Evolutionary conservation across 2,113 vertebrate genomes (phyloP).

Genomic region (Burhinus bistriatus): DNA sequence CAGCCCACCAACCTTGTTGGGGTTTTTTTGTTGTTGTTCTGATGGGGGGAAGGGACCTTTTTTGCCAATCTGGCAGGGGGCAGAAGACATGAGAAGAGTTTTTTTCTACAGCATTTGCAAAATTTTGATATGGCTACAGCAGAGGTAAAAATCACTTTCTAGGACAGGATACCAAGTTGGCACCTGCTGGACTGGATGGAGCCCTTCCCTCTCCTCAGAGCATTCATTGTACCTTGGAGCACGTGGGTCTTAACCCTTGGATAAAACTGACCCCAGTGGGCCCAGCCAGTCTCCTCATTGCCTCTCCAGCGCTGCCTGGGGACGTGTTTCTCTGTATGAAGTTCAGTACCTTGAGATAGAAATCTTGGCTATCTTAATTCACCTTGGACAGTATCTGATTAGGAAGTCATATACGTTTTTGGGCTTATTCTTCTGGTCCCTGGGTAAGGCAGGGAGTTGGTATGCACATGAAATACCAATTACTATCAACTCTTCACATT

Average conservation of each 20-base stretch:
- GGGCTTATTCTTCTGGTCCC: background rate
- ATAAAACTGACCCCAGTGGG: background rate
- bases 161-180: background rate
- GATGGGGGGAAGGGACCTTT: background rate
- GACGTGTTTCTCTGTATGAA: background rate
- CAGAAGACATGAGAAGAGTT: accelerated
- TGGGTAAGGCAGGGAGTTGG: background rate
- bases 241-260: background rate
- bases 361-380: background rate
- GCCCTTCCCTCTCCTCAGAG: background rate
- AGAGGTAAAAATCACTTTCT: background rate
- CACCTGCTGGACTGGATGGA: background rate
- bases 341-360: background rate
- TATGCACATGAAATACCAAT: background rate
- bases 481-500: background rate
- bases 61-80: background rate
- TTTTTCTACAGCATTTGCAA: background rate
- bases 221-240: background rate
- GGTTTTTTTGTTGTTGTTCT: background rate
- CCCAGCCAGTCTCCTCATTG: background rate
- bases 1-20: background rate
- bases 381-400: background rate
- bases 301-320: background rate
- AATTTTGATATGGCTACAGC: background rate
- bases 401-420: background rate